Conservation (phyloP, 2,888 invertebrate species). For the Caenorhabditis imperialis region DNA sequence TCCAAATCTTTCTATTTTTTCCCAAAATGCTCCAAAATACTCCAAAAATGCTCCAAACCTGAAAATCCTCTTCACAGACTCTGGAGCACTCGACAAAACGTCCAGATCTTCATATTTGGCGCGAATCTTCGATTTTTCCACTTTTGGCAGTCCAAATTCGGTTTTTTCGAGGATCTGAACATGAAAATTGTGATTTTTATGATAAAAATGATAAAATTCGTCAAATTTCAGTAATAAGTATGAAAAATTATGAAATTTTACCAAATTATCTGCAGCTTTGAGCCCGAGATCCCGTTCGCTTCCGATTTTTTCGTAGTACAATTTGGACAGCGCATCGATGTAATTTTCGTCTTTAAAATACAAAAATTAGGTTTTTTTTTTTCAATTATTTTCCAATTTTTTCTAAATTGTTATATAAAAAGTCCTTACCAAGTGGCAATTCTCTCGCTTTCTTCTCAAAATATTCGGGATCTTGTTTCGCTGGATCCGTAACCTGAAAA, state of each 20-base stretch:
- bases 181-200: too few relatives aligned
- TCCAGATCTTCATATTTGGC: slow-evolving; percentile 71
- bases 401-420: slow-evolving; percentile 1
- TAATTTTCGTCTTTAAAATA: slow-evolving; percentile 72
- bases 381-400: too few relatives aligned
- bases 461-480: slow-evolving; percentile 73
- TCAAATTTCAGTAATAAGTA: slow-evolving; percentile 5
- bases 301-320: slow-evolving; percentile 76
- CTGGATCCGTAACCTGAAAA: slow-evolving; percentile 72
- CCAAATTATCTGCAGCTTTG: slow-evolving; percentile 72
- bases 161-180: slow-evolving; percentile 62
- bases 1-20: slow-evolving; percentile 2
- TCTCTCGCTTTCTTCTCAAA: slow-evolving; percentile 74
- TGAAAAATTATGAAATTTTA: slow-evolving; percentile 5
- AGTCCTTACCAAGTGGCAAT: slow-evolving; percentile 68
- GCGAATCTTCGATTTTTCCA: slow-evolving; percentile 66
- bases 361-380: too few relatives aligned
- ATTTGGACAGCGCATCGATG: slow-evolving; percentile 70
- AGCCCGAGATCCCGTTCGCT: slow-evolving; percentile 73
- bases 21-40: too few relatives aligned
- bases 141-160: slow-evolving; percentile 71
- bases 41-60: slow-evolving; percentile 24
- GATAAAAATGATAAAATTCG: slow-evolving; percentile 1
- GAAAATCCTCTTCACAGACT: slow-evolving; percentile 73
- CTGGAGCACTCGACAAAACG: slow-evolving; percentile 69